Percentiles rank a stretch among this genome's conserved stretches.
Conservation (phyloP, 2,113 vertebrate genomes). For the Poecilia latipinna region DNA sequence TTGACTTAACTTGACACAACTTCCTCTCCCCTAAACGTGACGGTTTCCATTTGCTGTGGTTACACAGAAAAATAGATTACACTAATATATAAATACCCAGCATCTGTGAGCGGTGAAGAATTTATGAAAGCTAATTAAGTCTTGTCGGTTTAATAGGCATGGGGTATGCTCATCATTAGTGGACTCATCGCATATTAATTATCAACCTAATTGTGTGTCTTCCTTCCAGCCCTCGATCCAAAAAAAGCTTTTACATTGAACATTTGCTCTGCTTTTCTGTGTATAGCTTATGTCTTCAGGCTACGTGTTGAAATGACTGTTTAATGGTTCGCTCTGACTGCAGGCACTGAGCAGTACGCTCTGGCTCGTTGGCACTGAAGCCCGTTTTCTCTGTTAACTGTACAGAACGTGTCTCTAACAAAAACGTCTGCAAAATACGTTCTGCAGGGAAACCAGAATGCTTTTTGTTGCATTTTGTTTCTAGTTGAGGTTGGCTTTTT, state of each 20-base stretch:
- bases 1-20: not conserved
- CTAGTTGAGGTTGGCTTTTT: not conserved
- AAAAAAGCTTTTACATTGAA: slow-evolving; percentile 48
- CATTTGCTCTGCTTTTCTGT: slow-evolving; percentile 41
- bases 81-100: slow-evolving; percentile 63
- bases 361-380: slow-evolving; percentile 33
- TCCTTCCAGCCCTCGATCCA: slow-evolving; percentile 63
- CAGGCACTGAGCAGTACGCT: slow-evolving; percentile 19
- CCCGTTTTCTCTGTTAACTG: slow-evolving; percentile 25
- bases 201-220: slow-evolving; percentile 71
- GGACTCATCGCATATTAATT: slow-evolving; percentile 74
- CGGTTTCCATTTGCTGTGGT: not conserved
- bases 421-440: not conserved
- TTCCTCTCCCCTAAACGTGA: not conserved
- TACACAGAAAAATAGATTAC: slow-evolving; percentile 43
- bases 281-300: slow-evolving; percentile 29
- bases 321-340: slow-evolving; percentile 35
- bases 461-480: too few relatives aligned
- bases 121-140: slow-evolving; percentile 79
- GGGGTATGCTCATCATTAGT: slow-evolving; percentile 68
- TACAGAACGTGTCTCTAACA: too few relatives aligned
- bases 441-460: too few relatives aligned
- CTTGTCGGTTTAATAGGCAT: slow-evolving; percentile 72
- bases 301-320: slow-evolving; percentile 31
- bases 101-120: slow-evolving; percentile 69